Base-by-base conservation (phyloP, 2,113 vertebrate genomes). In the Paralichthys olivaceus region DNA sequence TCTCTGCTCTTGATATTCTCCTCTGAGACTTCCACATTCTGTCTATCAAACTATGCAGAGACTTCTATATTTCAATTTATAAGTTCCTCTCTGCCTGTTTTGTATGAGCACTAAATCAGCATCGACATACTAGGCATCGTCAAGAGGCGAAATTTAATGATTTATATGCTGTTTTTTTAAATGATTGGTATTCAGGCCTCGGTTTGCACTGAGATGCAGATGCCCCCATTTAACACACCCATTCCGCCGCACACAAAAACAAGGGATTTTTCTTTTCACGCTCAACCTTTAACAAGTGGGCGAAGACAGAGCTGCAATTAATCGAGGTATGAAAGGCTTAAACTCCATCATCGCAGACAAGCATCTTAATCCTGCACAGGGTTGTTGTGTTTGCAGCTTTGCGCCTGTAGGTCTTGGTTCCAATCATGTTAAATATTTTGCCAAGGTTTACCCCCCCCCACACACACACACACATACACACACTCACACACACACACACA, bases 381-480 rank as follows among this genome's bases (percentile, higher is more conserved):
- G 37, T 74, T 84, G 83, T 88, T 87, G 66, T 92, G 84, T 81
- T 77, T 87, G 79, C 79, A 81, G 70, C 63, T 72, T 47, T 73
- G 66, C 79, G 67, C 71, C 72, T 65, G 63, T 68, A 72, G 72
- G 32, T 77, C 62, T 67, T 65, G 47, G 26, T 81, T 82, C 90
- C 80, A 89, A 90, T 91, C 84, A 71, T 78, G 75, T 84, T 51
- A 87, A 85, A 89, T 90, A 83, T 88, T 87, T 84, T 54, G 76
- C 77, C 58, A 66, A 78, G 81, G 80, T 72, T 81, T 89, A 84
- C 81, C 82, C 57, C 58, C 14, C 20, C 87, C 65, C 72, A 77
- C n/a, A n/a, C n/a, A n/a, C n/a, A n/a, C n/a, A n/a, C n/a, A n/a
- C n/a, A n/a, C n/a, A n/a, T n/a, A n/a, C n/a, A n/a, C n/a, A n/a